Evolutionary conservation across 2,113 vertebrate genomes (phyloP).

Genomic region (Heterochromis multidens): DNA sequence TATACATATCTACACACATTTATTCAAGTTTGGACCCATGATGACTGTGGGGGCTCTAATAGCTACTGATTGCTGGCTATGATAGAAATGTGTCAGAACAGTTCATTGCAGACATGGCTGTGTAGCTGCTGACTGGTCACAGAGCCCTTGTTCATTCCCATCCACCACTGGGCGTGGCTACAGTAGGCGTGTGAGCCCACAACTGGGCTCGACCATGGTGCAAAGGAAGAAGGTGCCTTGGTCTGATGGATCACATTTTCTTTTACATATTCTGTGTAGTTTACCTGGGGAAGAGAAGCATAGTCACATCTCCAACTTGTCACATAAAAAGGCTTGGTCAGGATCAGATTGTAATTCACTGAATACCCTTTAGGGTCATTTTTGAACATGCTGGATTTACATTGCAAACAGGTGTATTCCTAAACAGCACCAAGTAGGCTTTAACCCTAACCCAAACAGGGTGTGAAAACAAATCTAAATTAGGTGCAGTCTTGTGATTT

Average conservation of each 20-base stretch:
- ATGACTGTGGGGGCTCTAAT: accelerated
- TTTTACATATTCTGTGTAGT: no score
- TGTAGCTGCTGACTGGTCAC: not conserved
- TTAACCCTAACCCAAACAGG: not conserved
- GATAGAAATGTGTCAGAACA: no score
- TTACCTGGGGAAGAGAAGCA: not conserved
- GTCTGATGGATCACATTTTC: no score
- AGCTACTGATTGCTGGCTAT: not conserved
- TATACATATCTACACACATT: no score
- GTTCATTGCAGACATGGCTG: no score
- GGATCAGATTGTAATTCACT: not conserved
- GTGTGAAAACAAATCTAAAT: accelerated
- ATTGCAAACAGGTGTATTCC: not conserved
- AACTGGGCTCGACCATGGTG: not conserved
- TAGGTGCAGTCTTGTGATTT: accelerated
- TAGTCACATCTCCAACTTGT: not conserved
- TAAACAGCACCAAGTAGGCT: not conserved
- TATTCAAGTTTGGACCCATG: not conserved
- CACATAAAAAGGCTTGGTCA: no score
- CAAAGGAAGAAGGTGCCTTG: not conserved
- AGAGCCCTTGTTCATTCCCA: not conserved
- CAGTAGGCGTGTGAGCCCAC: not conserved
- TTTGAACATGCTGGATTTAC: not conserved
- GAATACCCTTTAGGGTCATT: not conserved
- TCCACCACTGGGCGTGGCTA: not conserved